These are phyloP conservation scores for Aramus guarauna DNA, from an alignment of 2,113 vertebrate species.

Conservation along the genomic window DNA sequence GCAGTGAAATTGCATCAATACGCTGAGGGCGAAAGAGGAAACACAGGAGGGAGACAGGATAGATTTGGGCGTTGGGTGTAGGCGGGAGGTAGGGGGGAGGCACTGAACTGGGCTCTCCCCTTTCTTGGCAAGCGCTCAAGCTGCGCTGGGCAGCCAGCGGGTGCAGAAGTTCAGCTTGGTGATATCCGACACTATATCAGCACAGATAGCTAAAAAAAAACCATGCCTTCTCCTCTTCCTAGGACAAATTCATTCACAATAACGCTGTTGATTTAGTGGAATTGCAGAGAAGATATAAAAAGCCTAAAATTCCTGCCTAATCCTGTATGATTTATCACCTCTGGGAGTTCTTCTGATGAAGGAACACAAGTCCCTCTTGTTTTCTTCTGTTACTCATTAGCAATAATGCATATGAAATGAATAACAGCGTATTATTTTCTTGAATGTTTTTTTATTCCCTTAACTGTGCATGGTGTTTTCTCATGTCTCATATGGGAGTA, in stretches of 20 bases:
- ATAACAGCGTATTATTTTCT: neutral
- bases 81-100: neutral
- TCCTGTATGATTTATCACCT: conserved; percentile 4
- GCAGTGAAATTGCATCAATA: neutral
- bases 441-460: neutral
- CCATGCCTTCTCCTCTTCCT: neutral
- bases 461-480: neutral
- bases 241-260: neutral
- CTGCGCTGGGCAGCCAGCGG: neutral
- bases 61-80: neutral
- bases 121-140: neutral
- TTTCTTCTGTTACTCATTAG: neutral
- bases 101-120: neutral
- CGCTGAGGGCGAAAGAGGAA: neutral
- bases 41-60: neutral
- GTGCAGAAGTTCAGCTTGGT: neutral
- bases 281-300: neutral
- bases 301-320: neutral
- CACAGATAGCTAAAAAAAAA: neutral
- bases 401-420: neutral
- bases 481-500: neutral
- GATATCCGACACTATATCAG: neutral
- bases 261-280: neutral
- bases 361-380: neutral
- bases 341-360: neutral